Percentiles rank a stretch among this genome's conserved stretches.
phyloP scores from a whole-genome alignment of 2,113 vertebrate genomes.

The Peromyscus polionotus region DNA sequence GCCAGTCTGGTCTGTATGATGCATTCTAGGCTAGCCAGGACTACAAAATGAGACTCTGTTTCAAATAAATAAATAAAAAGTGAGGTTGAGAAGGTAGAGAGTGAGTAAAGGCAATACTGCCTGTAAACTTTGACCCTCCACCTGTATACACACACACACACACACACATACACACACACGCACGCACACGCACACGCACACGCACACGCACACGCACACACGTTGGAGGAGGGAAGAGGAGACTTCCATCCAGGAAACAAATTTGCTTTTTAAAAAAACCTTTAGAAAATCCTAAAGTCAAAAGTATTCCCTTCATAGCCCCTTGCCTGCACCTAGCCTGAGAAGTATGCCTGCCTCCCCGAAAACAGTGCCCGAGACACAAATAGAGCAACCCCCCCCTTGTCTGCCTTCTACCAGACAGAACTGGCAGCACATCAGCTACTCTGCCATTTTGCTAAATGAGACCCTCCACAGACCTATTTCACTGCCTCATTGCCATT shows the following conservation, averaged over 20 bases:
- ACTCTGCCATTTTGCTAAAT: slow-evolving; percentile 18
- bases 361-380: not conserved
- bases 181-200: too few species aligned
- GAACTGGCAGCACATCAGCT: not conserved
- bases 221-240: not conserved
- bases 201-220: too few species aligned
- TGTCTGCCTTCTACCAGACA: not conserved
- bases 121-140: not conserved
- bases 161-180: too few species aligned
- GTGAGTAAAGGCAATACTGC: too few species aligned
- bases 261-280: not conserved
- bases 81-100: not conserved
- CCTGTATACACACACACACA: not conserved
- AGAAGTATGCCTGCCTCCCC: not conserved
- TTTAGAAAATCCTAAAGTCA: not conserved
- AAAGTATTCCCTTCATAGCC: too few species aligned
- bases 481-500: not conserved
- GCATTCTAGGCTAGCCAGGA: not conserved
- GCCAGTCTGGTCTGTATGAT: not conserved
- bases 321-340: not conserved
- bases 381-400: not conserved
- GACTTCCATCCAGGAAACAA: not conserved
- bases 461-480: not conserved
- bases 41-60: not conserved
- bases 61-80: not conserved